phyloP scores from a whole-genome alignment of 2,888 invertebrate species.

The Cheilosia variabilis region DNA sequence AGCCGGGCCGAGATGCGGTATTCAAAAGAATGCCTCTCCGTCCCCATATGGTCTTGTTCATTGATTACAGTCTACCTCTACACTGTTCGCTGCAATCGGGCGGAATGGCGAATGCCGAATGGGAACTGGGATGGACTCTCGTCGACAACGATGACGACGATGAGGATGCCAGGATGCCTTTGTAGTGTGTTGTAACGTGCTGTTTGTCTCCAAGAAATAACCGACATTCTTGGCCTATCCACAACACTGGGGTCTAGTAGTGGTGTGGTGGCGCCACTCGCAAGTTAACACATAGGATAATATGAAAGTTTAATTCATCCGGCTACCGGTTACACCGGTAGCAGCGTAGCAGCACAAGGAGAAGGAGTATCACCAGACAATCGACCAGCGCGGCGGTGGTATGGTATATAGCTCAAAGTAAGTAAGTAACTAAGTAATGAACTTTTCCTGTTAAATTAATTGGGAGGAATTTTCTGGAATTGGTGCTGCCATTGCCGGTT shows the following conservation, averaged over 20 bases:
- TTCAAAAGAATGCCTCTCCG: conserved; percentile 15
- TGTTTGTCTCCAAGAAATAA: conserved; percentile 10
- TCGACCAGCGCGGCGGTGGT: conserved; percentile 9
- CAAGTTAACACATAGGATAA: conserved; percentile 72
- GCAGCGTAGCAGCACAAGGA: background rate
- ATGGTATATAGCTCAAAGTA: conserved; percentile 24
- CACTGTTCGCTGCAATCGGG: conserved; percentile 14
- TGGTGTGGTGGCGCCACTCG: conserved; percentile 24
- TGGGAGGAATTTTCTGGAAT: conserved; percentile 64
- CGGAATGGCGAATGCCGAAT: background rate
- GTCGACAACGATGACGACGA: conserved; percentile 10
- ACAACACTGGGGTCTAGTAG: background rate
- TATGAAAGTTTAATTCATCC: conserved; percentile 71
- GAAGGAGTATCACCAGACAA: conserved; percentile 36
- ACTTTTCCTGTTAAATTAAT: conserved; percentile 74
- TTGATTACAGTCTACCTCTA: conserved; percentile 25
- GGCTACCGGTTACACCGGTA: conserved; percentile 36
- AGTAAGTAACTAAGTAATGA: conserved; percentile 70
- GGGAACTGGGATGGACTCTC: background rate
- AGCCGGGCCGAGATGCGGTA: background rate
- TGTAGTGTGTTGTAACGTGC: conserved; percentile 5
- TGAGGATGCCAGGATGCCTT: conserved; percentile 6
- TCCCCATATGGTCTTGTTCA: conserved; percentile 7
- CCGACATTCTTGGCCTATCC: conserved; percentile 18
- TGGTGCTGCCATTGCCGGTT: conserved; percentile 46